Evolutionary conservation across 2,888 invertebrate genomes (phyloP), one percentile per base, ranked within the genome.

Genomic region (Cantharis flavilabris): DNA sequence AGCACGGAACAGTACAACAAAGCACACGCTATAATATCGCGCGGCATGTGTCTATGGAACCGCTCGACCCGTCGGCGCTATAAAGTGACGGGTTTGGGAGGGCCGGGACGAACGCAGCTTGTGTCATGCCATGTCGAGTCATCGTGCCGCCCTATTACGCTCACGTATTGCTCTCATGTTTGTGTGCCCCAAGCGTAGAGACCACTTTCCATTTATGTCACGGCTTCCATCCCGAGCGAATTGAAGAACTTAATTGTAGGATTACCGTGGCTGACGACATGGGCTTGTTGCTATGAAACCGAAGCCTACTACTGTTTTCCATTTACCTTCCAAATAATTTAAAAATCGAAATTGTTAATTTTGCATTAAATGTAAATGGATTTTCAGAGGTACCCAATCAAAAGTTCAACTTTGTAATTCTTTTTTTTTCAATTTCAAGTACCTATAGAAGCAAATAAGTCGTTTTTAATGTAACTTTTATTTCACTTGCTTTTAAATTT

Each of bases 101-200:
- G 72, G 77, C 28, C 70, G 75, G 75, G 77, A 72, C 72, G 75
- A 70, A 73, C 74, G 72, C 77, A 75, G 75, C 71, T 72, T 75
- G 75, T 75, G 77, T 77, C 77, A 77, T 77, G 75, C 77, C 75
- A 77, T 77, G 77, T 77, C 77, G 77, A 77, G 77, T 77, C 77
- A 77, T 77, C 77, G 75, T 77, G 77, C 77, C 77, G 77, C 77
- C 77, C 77, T 77, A 77, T 77, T 77, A 77, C 77, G 75, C 77
- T 77, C 77, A 77, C 77, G 77, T 75, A 75, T 75, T 72, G 75
- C 77, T 77, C 77, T 77, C 77, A 71, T 77, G 77, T 69, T 75
- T 75, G 75, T 75, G 62, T 77, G 77, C 77, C 77, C 77, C 75
- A 71, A 77, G 77, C 77, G 73, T 77, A 72, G 75, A 75, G 77